Conservation (phyloP, 2,797 vertebrate genomes). For the Pogoniulus pusillus region DNA sequence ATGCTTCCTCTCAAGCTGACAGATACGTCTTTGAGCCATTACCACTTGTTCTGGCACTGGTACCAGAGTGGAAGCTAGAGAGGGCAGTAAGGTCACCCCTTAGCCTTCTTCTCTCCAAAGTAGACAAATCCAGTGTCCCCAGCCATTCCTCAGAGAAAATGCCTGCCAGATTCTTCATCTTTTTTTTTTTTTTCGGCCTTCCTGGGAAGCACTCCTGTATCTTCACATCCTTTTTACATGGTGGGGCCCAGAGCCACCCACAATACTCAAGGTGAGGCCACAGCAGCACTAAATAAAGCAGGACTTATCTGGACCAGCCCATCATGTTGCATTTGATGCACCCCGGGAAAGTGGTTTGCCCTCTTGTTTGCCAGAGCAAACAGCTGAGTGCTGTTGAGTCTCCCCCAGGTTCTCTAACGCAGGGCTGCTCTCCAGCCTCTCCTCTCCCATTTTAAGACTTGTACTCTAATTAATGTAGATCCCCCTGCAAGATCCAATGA, state of each 20-base stretch:
- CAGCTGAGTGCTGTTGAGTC: not conserved
- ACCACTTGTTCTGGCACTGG: no score
- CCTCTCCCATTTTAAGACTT: not conserved
- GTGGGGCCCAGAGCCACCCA: not conserved
- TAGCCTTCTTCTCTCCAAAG: no score
- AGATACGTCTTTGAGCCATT: no score
- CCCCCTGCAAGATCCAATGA: not conserved
- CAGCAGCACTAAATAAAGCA: rapidly evolving
- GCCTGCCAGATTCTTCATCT: no score
- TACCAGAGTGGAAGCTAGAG: no score
- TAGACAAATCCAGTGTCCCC: no score
- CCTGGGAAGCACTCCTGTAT: not conserved
- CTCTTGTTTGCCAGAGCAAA: not conserved
- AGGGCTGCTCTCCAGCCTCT: no score
- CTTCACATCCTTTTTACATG: not conserved
- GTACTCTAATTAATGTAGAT: not conserved
- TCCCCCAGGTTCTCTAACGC: no score
- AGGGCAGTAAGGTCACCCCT: no score
- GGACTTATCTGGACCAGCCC: not conserved
- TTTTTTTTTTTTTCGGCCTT: no score
- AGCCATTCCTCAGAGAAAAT: no score
- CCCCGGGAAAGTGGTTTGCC: not conserved
- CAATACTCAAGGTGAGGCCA: not conserved
- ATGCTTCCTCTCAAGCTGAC: no score
- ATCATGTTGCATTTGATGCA: not conserved